Evolutionary conservation across 2,888 invertebrate species (phyloP).

Genomic region (Nysson spinosus): DNA sequence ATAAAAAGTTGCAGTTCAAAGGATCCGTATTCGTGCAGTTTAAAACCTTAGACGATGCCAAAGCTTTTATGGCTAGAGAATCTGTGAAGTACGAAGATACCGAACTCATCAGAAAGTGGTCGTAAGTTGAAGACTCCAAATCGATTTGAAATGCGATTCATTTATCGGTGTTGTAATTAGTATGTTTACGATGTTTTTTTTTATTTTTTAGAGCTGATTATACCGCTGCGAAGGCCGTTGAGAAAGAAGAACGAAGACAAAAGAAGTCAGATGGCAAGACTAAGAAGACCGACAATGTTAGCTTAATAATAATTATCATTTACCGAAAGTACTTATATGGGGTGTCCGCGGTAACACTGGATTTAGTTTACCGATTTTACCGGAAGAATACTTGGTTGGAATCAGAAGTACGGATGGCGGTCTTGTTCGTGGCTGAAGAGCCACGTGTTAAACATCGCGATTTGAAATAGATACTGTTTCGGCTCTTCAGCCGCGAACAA

Average conservation of each 20-base stretch:
- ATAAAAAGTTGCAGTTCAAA: constrained; percentile 86
- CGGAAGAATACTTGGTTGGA: too few relatives aligned
- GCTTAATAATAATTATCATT: constrained; percentile 10
- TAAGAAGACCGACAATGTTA: constrained; percentile 76
- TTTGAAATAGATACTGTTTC: too few relatives aligned
- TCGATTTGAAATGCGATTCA: too few relatives aligned
- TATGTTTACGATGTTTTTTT: too few relatives aligned
- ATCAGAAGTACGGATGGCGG: too few relatives aligned
- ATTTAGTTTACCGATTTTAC: too few relatives aligned
- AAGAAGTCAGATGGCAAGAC: constrained; percentile 80
- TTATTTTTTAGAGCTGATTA: constrained; percentile 78
- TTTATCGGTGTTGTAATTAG: too few relatives aligned
- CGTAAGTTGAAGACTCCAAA: constrained; percentile 79
- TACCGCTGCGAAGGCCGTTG: constrained; percentile 83
- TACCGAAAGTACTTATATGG: too few relatives aligned
- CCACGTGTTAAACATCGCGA: too few relatives aligned
- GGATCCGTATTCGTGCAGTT: constrained; percentile 96
- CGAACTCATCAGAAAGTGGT: constrained; percentile 84
- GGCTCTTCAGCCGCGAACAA: too few relatives aligned
- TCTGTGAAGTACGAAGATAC: constrained; percentile 83
- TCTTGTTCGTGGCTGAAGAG: too few relatives aligned
- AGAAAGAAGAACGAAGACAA: constrained; percentile 80
- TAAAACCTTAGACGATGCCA: constrained; percentile 87
- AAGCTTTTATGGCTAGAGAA: constrained; percentile 86
- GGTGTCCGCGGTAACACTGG: too few relatives aligned